These are phyloP conservation scores for Perizoma affinitatum DNA, from an alignment of 2,888 invertebrate genomes.

Conservation along the genomic window DNA sequence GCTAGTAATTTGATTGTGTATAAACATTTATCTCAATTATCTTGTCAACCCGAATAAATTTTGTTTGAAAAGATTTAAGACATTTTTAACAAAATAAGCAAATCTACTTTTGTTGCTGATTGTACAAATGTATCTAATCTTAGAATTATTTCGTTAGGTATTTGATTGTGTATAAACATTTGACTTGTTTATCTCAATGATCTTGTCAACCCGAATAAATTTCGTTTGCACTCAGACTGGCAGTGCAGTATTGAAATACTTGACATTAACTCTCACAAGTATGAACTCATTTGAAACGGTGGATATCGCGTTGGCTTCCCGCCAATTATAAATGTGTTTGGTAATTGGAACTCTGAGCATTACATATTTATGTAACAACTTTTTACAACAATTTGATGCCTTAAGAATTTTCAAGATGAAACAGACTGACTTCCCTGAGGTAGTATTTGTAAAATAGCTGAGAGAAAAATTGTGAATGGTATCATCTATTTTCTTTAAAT, in stretches of 20 bases:
- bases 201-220: conserved; percentile 10
- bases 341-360: conserved; percentile 40
- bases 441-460: no score
- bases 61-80: no score
- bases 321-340: conserved; percentile 61
- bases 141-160: conserved; percentile 1
- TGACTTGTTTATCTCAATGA: conserved; percentile 5
- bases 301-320: conserved; percentile 59
- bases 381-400: neutral
- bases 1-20: conserved; percentile 3
- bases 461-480: no score
- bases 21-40: conserved; percentile 2
- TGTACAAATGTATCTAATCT: neutral
- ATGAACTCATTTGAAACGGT: conserved; percentile 63
- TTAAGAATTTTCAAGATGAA: neutral
- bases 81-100: no score
- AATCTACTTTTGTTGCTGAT: no score
- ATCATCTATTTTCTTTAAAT: no score
- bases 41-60: conserved; percentile 8
- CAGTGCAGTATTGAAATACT: conserved; percentile 43
- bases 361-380: conserved; percentile 34
- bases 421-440: neutral
- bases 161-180: conserved; percentile 4
- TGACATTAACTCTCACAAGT: conserved; percentile 47
- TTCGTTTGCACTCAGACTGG: conserved; percentile 21